These are phyloP conservation scores for Onychostoma macrolepis DNA, from an alignment of 2,113 vertebrate species.

Conservation along the genomic window DNA sequence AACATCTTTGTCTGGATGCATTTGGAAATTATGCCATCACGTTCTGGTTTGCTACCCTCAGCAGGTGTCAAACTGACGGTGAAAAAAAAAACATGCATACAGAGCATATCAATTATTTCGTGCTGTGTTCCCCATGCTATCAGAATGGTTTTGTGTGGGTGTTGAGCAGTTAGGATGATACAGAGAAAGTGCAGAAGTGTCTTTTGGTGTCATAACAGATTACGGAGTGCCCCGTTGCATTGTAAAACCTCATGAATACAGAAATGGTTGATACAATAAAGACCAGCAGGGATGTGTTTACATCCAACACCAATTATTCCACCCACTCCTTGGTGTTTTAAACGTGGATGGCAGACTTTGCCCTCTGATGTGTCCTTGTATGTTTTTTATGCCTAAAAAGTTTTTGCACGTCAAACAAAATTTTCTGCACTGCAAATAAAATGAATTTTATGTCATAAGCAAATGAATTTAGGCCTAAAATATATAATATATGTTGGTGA, in stretches of 20 bases:
- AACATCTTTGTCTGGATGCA: not conserved
- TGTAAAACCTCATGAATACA: conserved; percentile 5
- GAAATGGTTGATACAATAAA: not conserved
- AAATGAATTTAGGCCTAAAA: not conserved
- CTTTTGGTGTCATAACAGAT: conserved; percentile 20
- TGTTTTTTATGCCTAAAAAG: not conserved
- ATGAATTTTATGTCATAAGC: not conserved
- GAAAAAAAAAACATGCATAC: not conserved
- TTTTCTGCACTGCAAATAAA: not conserved
- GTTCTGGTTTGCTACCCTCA: not conserved
- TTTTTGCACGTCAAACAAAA: not conserved
- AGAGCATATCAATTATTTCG: conserved; percentile 22
- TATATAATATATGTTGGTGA: not conserved
- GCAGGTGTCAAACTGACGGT: conserved; percentile 16
- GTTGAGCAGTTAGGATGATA: not conserved
- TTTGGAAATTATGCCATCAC: not conserved
- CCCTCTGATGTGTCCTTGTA: not conserved
- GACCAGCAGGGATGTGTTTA: conserved; percentile 16
- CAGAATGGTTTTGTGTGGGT: conserved; percentile 15
- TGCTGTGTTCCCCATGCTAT: not conserved
- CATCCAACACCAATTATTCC: conserved; percentile 26
- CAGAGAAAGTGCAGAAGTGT: conserved; percentile 27
- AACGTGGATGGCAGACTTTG: not conserved
- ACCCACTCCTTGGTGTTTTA: conserved; percentile 16
- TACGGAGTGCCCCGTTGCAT: not conserved